Conservation (phyloP, 2,113 vertebrate species). For the Corythoichthys intestinalis region DNA sequence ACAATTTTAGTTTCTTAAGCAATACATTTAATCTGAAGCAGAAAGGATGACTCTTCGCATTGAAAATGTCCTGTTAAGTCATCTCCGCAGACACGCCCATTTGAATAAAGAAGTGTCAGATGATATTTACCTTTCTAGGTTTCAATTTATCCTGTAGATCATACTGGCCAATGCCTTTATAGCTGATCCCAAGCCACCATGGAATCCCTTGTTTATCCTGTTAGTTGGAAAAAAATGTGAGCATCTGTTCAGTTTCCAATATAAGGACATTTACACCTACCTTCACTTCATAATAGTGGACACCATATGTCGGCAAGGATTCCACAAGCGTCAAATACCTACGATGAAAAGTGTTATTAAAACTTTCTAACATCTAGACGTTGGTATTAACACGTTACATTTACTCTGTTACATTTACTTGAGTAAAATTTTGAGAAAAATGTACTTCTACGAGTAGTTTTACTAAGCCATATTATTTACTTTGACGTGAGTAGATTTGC, state of each 20-base stretch:
- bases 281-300: conserved; percentile 98
- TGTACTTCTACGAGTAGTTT: no score
- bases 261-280: conserved; percentile 59
- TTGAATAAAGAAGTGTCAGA: not conserved
- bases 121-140: conserved; percentile 74
- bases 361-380: no score
- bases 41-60: conserved; percentile 42
- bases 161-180: conserved; percentile 97
- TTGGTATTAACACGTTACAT: no score
- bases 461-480: no score
- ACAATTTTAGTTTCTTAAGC: not conserved
- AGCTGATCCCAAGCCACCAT: conserved; percentile 98
- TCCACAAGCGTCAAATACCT: conserved; percentile 98
- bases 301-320: conserved; percentile 92
- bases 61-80: conserved; percentile 13
- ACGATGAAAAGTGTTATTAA: conserved; percentile 33
- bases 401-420: no score
- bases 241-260: conserved; percentile 18
- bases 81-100: conserved; percentile 15
- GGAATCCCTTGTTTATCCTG: conserved; percentile 99
- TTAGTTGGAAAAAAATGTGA: not conserved
- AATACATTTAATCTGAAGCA: conserved; percentile 12
- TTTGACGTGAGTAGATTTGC: no score
- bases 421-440: no score
- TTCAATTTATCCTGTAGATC: conserved; percentile 98